Conservation (phyloP, 2,113 vertebrate genomes). For the Sander vitreus region DNA sequence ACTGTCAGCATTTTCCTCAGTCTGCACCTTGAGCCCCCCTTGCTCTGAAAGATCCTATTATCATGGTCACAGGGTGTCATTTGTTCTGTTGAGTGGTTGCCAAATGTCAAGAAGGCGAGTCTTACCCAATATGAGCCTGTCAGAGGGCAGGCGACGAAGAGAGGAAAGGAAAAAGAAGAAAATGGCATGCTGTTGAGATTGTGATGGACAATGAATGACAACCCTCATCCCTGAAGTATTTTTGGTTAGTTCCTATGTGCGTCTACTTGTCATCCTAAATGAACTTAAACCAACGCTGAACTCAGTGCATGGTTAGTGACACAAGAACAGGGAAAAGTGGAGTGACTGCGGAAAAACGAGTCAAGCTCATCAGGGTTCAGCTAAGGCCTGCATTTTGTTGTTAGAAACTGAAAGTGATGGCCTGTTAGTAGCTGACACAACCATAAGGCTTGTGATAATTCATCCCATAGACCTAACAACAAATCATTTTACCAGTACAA, state of each 20-base stretch:
- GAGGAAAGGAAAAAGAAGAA: neutral
- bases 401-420: neutral
- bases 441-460: neutral
- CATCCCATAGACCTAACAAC: neutral
- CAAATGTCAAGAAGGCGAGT: conserved; percentile 22
- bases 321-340: neutral
- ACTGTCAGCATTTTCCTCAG: conserved; percentile 11
- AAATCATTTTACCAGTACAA: neutral
- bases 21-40: neutral
- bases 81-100: conserved; percentile 8
- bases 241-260: neutral
- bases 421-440: neutral
- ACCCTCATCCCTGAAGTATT: neutral
- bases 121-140: conserved; percentile 12
- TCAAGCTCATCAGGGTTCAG: neutral
- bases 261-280: neutral
- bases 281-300: neutral
- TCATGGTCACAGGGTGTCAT: conserved; percentile 18
- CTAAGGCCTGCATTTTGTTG: neutral
- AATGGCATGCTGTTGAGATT: neutral
- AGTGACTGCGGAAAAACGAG: neutral
- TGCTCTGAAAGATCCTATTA: conserved; percentile 15
- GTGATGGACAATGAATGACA: neutral
- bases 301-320: neutral
- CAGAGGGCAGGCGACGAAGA: neutral